Percentiles rank a stretch among this genome's conserved stretches.
phyloP scores from a whole-genome alignment of 2,888 invertebrate species.

The Campoletis raptor region DNA sequence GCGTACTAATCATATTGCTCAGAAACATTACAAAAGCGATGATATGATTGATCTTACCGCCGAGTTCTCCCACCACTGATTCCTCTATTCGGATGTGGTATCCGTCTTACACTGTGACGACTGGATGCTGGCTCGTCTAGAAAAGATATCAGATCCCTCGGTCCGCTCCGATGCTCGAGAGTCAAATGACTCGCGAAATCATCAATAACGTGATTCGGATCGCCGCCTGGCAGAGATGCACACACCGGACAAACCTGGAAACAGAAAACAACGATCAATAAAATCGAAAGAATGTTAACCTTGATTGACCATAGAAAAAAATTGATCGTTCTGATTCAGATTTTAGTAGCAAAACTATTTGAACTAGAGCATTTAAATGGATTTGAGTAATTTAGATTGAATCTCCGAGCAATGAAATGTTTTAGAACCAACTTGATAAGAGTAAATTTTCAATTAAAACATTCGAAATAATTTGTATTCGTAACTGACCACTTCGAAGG shows the following conservation, averaged over 20 bases:
- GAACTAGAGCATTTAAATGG: background rate
- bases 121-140: slow-evolving; percentile 95
- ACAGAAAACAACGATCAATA: slow-evolving; percentile 28
- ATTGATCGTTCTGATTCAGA: background rate
- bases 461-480: background rate
- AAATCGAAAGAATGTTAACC: background rate
- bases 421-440: too few relatives aligned
- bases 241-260: slow-evolving; percentile 97
- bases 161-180: slow-evolving; percentile 95
- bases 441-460: background rate
- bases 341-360: background rate
- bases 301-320: background rate
- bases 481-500: slow-evolving; percentile 92
- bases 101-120: slow-evolving; percentile 91
- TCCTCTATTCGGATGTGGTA: slow-evolving; percentile 91
- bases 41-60: slow-evolving; percentile 84
- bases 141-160: slow-evolving; percentile 96
- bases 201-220: slow-evolving; percentile 98
- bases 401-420: background rate
- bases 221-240: slow-evolving; percentile 98
- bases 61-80: slow-evolving; percentile 92
- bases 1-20: background rate
- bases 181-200: slow-evolving; percentile 98
- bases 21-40: background rate
- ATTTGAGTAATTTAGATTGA: background rate